These are phyloP conservation scores for Steatocranus sp. DNA, from an alignment of 2,797 vertebrate genomes.

Conservation along the genomic window DNA sequence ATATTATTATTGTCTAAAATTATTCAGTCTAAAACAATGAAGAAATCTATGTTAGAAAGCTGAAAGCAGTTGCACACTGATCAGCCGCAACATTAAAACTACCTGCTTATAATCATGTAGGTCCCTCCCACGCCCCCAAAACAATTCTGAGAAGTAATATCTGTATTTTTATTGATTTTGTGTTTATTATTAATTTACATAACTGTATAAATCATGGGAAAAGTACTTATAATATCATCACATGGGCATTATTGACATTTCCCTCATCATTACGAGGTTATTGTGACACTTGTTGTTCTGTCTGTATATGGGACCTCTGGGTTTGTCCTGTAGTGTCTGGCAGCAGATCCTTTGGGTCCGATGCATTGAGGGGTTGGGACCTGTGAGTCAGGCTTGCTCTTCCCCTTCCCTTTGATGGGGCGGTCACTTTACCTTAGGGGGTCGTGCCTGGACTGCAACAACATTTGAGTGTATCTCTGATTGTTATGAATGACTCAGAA, in stretches of 20 bases:
- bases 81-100: neutral
- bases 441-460: neutral
- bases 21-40: neutral
- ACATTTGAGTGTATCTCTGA: neutral
- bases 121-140: neutral
- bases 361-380: neutral
- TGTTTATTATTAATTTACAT: neutral
- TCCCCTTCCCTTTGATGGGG: neutral
- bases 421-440: neutral
- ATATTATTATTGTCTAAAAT: neutral
- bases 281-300: neutral
- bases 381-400: neutral
- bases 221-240: neutral
- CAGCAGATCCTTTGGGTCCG: neutral
- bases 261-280: neutral
- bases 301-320: neutral
- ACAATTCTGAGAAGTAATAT: neutral
- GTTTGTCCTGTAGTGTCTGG: neutral
- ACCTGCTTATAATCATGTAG: neutral
- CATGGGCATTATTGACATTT: neutral
- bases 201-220: neutral
- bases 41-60: neutral
- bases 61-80: neutral
- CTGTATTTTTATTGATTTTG: neutral
- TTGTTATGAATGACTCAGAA: neutral